Base-by-base conservation (phyloP, 2,888 invertebrate species). In the Diarsia mendica region DNA sequence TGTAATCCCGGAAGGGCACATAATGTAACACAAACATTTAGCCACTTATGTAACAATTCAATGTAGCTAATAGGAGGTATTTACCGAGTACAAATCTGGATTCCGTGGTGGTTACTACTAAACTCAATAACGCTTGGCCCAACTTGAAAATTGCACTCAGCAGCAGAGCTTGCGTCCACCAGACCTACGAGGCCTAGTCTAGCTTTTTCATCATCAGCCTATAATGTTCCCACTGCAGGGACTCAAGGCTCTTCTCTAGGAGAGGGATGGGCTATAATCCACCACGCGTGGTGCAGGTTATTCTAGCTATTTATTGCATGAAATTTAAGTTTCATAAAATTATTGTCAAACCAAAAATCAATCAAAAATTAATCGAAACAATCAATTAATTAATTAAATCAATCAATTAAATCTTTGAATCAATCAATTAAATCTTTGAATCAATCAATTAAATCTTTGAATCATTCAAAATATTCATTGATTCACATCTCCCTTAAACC, bases 401-500 rank as follows among this genome's bases (percentile, higher is more conserved):
- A 61, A 33, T 55, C 11, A 73, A 84, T 85, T 90, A 68, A 23
- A 49, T 44, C 48, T n/a, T 39, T 20, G 2, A 55, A 10, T 48
- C 23, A 67, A 67, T 48, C n/a, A 73, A 84, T 85, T 90, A 68
- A 23, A 49, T 44, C 48, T n/a, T 39, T 20, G 2, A 55, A 10
- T 48, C 23, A 67, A 67, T 48, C n/a, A n/a, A 18, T 15, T 33
- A 8, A 67, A 55, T 55, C 18, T 49, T 67, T n/a, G 23, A 33
- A 33, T 55, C 15, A 53, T 63, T 68, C 46, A 53, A 4, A 0
- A 55, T 46, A 72, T 23, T 55, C 0, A 64, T 23, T 55, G 46
- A 65, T 65, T 72, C 53, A 33, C 89, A 79, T 93, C 92, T 51
- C 91, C 87, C 33, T 84, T 91, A 89, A 93, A 96, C 74, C 93